These are phyloP conservation scores for Calidris pygmaea DNA, from an alignment of 2,113 vertebrate genomes.

Conservation along the genomic window DNA sequence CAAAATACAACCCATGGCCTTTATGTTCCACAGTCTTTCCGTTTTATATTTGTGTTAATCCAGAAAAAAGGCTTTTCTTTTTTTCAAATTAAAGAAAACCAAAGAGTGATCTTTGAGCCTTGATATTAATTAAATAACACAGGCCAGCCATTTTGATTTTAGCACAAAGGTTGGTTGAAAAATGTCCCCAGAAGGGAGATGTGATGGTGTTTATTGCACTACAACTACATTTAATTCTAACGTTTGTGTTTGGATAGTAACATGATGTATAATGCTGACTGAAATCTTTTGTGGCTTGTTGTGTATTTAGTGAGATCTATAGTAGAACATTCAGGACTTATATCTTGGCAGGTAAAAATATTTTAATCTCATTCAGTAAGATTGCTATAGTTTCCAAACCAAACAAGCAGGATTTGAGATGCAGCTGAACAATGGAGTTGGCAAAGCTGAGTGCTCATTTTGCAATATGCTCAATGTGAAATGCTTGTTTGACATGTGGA, in stretches of 20 bases:
- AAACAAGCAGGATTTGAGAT: not conserved
- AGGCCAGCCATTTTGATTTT: slow-evolving; percentile 7
- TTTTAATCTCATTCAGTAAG: not conserved
- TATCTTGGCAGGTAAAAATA: not conserved
- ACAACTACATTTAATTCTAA: not conserved
- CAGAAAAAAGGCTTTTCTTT: slow-evolving; percentile 56
- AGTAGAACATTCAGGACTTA: not conserved
- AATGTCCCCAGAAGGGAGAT: not conserved
- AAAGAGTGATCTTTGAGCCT: slow-evolving; percentile 47
- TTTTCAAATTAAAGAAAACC: slow-evolving; percentile 46
- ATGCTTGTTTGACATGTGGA: not conserved
- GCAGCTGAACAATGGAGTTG: slow-evolving; percentile 16
- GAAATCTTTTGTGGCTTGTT: not conserved
- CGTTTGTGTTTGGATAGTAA: not conserved
- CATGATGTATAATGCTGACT: not conserved
- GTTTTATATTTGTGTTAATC: slow-evolving; percentile 75
- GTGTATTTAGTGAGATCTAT: not conserved
- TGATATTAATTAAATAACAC: slow-evolving; percentile 64
- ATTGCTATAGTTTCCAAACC: not conserved
- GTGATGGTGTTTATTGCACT: not conserved
- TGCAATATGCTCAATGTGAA: not conserved
- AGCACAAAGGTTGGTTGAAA: slow-evolving; percentile 6
- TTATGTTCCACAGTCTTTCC: slow-evolving; percentile 79
- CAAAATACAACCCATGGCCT: slow-evolving; percentile 85
- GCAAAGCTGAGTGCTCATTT: slow-evolving; percentile 2